Evolutionary conservation across 92 coral and sea anemone species (phyloP), one percentile per base, ranked within the genome.

Genomic region (Bergia sp.): DNA sequence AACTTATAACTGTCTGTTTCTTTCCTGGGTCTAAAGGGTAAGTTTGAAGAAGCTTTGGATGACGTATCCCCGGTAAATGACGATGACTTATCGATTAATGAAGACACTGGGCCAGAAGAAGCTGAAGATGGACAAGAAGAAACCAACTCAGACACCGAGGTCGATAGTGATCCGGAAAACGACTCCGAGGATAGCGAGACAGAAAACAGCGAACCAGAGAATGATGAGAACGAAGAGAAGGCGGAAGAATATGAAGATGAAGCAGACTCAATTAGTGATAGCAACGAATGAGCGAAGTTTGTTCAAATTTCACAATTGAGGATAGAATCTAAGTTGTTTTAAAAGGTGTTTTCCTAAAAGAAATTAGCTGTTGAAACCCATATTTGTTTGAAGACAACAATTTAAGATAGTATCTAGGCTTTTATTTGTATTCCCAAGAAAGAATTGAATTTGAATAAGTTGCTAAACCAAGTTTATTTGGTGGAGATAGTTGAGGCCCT

Each of bases 101-200:
- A 43, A 39, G 58, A 77, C 15, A 45, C 57, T 40, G 45, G 80
- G 49, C 80, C 80, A 23, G 80, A 76, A 18, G 80, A 76, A 76
- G 36, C 45, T 37, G 39, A 71, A 40, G 50, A 39, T 76, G 47
- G 9, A 29, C 29, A 29, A 16, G 49, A 39, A 18, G 80, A 38
- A 40, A 38, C 47, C 55, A 47, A 76, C 13, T 13, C 18, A 21
- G 50, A 42, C 50, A 76, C n/a, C 47, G n/a, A 76, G 1, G 80
- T 8, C 29, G 45, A 76, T 9, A 16, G 3, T 76, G 50, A 43
- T 15, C 80, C 80, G 39, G 58, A 77, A 77, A 77, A 47, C 53
- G 38, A 44, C 37, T 69, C 5, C 40, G 41, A 1, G 2, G 12
- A 37, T 6, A 71, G 77, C 13, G 77, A 73, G 15, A 37, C 15